Conservation (phyloP, 2,113 vertebrate genomes). For the Vidua macroura region DNA sequence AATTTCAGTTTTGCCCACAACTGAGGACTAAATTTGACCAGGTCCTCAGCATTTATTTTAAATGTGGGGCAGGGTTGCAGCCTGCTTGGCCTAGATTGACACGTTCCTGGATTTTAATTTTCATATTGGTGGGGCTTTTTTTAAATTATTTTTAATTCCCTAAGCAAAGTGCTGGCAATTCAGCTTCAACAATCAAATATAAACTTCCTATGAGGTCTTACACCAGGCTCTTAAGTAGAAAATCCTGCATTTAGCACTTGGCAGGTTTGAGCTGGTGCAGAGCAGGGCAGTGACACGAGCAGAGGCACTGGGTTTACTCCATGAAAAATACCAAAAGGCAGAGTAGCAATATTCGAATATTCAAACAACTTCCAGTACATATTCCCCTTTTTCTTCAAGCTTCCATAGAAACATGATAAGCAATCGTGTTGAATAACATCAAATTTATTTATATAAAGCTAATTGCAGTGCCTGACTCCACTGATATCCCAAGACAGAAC, state of each 20-base stretch:
- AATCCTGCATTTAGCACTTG: background rate
- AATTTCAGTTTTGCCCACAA: background rate
- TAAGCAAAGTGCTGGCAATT: background rate
- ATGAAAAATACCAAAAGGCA: background rate
- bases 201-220: background rate
- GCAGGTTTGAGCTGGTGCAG: background rate
- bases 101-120: background rate
- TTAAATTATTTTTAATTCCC: background rate
- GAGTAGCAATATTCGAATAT: background rate
- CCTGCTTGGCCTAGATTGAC: background rate
- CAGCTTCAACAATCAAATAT: background rate
- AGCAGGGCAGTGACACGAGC: rapidly evolving
- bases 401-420: background rate
- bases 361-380: background rate
- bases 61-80: background rate
- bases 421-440: background rate
- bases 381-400: background rate
- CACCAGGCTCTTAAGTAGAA: background rate
- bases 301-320: rapidly evolving
- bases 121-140: background rate
- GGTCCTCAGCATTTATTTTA: background rate
- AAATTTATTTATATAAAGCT: background rate
- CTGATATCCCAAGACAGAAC: conserved; percentile 25
- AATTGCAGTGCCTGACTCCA: conserved; percentile 8
- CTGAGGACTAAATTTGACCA: background rate